Percentiles rank a stretch among this genome's conserved stretches.
Evolutionary conservation across 2,113 vertebrate species (phyloP).

Genomic region (Bubo bubo): DNA sequence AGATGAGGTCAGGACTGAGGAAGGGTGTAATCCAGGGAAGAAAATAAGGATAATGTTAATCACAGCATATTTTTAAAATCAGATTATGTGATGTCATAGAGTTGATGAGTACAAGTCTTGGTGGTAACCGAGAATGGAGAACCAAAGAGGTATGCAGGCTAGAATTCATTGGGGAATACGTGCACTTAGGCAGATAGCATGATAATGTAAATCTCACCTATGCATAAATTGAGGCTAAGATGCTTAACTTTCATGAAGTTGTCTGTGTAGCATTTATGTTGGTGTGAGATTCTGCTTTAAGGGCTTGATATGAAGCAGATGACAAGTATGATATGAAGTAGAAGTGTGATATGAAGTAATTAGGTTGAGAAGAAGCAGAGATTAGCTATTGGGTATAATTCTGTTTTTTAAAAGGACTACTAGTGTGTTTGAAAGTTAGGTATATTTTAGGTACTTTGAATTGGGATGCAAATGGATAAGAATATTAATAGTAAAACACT

Average conservation of each 20-base stretch:
- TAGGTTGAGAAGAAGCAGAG: not conserved
- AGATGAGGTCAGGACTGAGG: not conserved
- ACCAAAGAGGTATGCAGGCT: not conserved
- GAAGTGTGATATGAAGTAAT: not conserved
- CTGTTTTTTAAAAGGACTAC: not conserved
- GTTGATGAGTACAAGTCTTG: not conserved
- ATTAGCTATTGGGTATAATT: not conserved
- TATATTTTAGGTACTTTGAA: not conserved
- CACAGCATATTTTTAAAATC: not conserved
- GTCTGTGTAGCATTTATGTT: not conserved
- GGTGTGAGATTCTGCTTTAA: not conserved
- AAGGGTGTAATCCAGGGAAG: not conserved
- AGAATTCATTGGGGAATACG: not conserved
- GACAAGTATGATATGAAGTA: too few species aligned
- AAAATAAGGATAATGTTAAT: not conserved
- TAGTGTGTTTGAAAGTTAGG: not conserved
- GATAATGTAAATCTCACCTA: not conserved
- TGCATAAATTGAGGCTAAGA: not conserved
- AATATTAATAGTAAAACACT: not conserved
- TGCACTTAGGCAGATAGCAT: fast-evolving
- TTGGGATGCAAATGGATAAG: not conserved
- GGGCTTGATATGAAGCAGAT: not conserved
- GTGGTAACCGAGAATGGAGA: not conserved
- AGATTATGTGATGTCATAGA: not conserved
- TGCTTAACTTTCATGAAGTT: not conserved